Evolutionary conservation across 2,888 invertebrate genomes (phyloP).

Genomic region (Lasioglossum marginatum): DNA sequence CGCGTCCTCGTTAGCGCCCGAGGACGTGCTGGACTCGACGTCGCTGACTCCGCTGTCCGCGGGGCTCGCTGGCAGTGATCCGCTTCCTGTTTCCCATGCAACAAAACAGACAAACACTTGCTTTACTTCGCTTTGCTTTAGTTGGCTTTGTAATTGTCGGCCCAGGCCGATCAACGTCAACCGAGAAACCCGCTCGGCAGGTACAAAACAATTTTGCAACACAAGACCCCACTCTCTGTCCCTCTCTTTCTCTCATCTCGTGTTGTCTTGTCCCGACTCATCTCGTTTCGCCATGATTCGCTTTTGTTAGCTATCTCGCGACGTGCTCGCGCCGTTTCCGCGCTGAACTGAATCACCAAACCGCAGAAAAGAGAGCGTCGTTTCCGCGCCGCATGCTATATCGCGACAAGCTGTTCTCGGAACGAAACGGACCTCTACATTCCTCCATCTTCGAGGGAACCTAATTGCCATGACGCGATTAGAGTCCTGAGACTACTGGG

Average conservation of each 20-base stretch:
- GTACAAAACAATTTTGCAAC: slow-evolving; percentile 9
- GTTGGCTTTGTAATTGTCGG: slow-evolving; percentile 19
- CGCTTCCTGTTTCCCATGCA: slow-evolving; percentile 84
- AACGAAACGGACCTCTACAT: neutral
- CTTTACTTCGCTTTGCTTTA: slow-evolving; percentile 18
- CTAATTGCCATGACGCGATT: neutral
- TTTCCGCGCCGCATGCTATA: neutral
- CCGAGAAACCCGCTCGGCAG: neutral
- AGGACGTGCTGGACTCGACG: slow-evolving; percentile 96
- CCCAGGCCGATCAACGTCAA: neutral
- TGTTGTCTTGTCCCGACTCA: neutral
- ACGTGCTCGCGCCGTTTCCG: neutral
- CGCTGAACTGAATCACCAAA: slow-evolving; percentile 6
- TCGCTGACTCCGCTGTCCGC: slow-evolving; percentile 99
- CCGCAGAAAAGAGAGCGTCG: slow-evolving; percentile 10
- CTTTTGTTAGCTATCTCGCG: neutral
- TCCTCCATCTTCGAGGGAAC: neutral
- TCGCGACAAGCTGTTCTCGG: neutral
- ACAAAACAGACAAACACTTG: slow-evolving; percentile 50
- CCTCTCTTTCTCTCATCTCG: neutral
- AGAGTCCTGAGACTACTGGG: neutral
- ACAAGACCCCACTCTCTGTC: neutral
- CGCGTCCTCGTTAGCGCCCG: slow-evolving; percentile 86
- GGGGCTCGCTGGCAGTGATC: slow-evolving; percentile 98
- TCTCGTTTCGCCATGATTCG: neutral